A percentile compares a stretch with the other conserved stretches of the same genome.
These are phyloP conservation scores for Nilaparvata lugens DNA, from an alignment of 1,140 invertebrate species.

Conservation along the genomic window DNA sequence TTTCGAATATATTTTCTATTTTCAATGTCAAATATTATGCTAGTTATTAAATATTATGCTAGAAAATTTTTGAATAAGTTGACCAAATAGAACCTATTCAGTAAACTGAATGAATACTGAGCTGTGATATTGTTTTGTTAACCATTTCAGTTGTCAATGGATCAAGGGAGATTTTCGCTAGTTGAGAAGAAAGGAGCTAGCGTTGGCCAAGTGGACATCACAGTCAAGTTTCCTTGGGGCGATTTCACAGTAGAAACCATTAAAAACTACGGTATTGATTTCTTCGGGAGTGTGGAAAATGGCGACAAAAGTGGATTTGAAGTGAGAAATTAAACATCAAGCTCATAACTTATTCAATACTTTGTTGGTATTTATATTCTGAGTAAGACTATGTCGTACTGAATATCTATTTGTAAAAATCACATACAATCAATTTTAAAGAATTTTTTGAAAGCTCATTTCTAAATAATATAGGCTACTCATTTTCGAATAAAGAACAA, in stretches of 20 bases:
- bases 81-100: conserved; percentile 34
- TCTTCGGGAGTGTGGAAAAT: conserved; percentile 19
- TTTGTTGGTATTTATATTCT: too few relatives aligned
- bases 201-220: conserved; percentile 40
- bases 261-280: conserved; percentile 13
- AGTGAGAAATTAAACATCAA: conserved; percentile 26
- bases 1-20: too few relatives aligned
- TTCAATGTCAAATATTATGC: not conserved
- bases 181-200: conserved; percentile 40
- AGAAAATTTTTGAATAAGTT: not conserved
- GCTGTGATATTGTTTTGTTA: conserved; percentile 18
- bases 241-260: conserved; percentile 34
- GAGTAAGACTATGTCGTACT: too few relatives aligned
- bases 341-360: too few relatives aligned
- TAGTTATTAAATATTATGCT: not conserved
- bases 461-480: too few relatives aligned
- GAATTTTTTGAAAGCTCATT: too few relatives aligned
- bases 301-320: conserved; percentile 34
- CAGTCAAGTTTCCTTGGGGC: conserved; percentile 40
- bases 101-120: conserved; percentile 29
- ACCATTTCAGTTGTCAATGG: conserved; percentile 49
- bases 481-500: too few relatives aligned
- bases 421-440: too few relatives aligned
- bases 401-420: too few relatives aligned
- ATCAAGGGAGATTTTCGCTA: conserved; percentile 49